Evolutionary conservation across 2,888 invertebrate species (phyloP), one percentile per base, ranked within the genome.

Genomic region (Lithophane socia): DNA sequence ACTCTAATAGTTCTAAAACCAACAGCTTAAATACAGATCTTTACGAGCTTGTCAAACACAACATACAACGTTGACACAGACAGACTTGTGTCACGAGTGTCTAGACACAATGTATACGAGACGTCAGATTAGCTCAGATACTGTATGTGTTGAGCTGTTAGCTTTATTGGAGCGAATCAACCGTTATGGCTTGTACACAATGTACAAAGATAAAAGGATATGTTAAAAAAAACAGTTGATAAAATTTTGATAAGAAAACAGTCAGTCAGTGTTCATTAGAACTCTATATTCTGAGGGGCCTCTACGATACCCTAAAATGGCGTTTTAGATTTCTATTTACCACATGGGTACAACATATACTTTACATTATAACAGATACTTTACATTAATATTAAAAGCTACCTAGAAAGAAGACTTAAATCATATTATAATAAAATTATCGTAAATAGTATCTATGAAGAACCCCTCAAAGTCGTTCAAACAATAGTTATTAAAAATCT

Each of bases 21-120:
- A 76, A 67, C 37, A 74, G 37, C 42, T 44, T 47, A 56, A 72
- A 42, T 65, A 77, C 56, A 76, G 78, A 47, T 67, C 75, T 90
- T 92, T 90, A 92, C 89, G 91, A 89, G 71, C 73, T 87, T 79
- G 78, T 72, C 89, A 89, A 92, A 92, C 91, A 90, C 88, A 90
- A 91, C 87, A 89, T 68, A 77, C 83, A 72, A 82, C 61, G 91
- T 90, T 89, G 87, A 90, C 91, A 90, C 86, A 92, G 89, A 92
- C 90, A 64, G 68, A 83, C 47, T 37, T 13, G 72, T 75, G 29
- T 54, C 76, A 76, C 13, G 77, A n/a, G 58, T n/a, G 82, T 79
- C 82, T 79, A 79, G 78, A 88, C 88, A 88, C 87, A 84, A 78
- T 82, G 84, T 87, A 80, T 83, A 73, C 83, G 60, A 73, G 75